These are phyloP conservation scores for Hoplodrina ambigua DNA, from an alignment of 2,888 invertebrate genomes.

Conservation along the genomic window DNA sequence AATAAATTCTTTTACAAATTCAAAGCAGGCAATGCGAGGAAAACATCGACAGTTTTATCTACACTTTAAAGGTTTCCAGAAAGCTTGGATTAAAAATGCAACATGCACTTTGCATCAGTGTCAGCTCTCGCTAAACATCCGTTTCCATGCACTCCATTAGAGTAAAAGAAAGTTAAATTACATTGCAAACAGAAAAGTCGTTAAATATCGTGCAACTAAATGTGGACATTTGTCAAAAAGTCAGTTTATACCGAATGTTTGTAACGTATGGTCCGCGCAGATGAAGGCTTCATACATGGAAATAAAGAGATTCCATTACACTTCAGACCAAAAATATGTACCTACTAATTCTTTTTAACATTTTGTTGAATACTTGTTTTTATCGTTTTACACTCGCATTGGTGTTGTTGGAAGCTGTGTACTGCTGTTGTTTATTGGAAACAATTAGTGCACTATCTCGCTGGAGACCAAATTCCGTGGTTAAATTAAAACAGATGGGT, in stretches of 20 bases:
- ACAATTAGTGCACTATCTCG: slow-evolving; percentile 18
- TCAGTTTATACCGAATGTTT: slow-evolving; percentile 46
- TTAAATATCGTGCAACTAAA: slow-evolving; percentile 34
- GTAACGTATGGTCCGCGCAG: slow-evolving; percentile 44
- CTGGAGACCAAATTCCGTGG: neutral
- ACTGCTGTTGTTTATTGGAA: slow-evolving; percentile 21
- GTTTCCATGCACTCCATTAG: slow-evolving; percentile 46
- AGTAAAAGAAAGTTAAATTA: slow-evolving; percentile 54
- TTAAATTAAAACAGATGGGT: neutral
- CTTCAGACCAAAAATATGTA: slow-evolving; percentile 41
- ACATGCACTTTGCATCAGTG: slow-evolving; percentile 36
- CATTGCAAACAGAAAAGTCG: slow-evolving; percentile 23
- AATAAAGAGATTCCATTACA: slow-evolving; percentile 59
- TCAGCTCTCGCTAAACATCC: slow-evolving; percentile 24
- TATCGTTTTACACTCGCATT: neutral
- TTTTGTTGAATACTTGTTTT: neutral
- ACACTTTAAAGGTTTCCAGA: neutral
- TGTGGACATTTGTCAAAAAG: slow-evolving; percentile 52
- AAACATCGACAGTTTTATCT: slow-evolving; percentile 9
- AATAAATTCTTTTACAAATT: too few relatives aligned
- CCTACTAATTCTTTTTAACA: neutral
- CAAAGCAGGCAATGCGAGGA: neutral
- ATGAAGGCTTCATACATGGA: slow-evolving; percentile 53
- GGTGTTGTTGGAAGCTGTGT: slow-evolving; percentile 1
- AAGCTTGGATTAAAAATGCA: slow-evolving; percentile 31